phyloP scores from a whole-genome alignment of 1,140 invertebrate genomes.

The Cydia fagiglandana region DNA sequence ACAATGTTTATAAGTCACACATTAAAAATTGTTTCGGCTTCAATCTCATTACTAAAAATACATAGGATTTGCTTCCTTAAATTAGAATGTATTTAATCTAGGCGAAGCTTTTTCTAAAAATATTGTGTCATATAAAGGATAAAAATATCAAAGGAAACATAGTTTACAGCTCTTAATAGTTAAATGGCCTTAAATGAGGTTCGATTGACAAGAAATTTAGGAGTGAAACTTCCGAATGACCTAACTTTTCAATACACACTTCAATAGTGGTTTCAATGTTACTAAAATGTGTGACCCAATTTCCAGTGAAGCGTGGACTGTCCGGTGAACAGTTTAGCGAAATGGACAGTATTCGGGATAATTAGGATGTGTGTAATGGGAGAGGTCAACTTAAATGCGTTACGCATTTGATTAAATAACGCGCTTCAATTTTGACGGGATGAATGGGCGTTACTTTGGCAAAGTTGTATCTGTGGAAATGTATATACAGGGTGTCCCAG shows the following conservation, averaged over 20 bases:
- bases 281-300: conserved; percentile 1
- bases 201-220: too few relatives aligned
- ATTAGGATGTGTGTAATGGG: conserved; percentile 18
- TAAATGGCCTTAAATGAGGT: too few relatives aligned
- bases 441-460: neutral
- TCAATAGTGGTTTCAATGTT: too few relatives aligned
- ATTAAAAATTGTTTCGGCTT: neutral
- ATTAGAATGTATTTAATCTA: too few relatives aligned
- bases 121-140: too few relatives aligned
- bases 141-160: too few relatives aligned
- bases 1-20: neutral
- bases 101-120: too few relatives aligned
- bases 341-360: neutral
- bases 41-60: neutral
- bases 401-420: neutral
- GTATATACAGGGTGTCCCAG: too few relatives aligned
- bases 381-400: neutral
- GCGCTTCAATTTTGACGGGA: neutral
- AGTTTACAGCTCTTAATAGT: too few relatives aligned
- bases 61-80: neutral
- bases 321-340: neutral
- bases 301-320: neutral
- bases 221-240: too few relatives aligned
- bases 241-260: too few relatives aligned
- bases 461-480: neutral